Evolutionary conservation across 2,888 invertebrate genomes (phyloP), one percentile per base, ranked within the genome.

Genomic region (Clusia tigrina): DNA sequence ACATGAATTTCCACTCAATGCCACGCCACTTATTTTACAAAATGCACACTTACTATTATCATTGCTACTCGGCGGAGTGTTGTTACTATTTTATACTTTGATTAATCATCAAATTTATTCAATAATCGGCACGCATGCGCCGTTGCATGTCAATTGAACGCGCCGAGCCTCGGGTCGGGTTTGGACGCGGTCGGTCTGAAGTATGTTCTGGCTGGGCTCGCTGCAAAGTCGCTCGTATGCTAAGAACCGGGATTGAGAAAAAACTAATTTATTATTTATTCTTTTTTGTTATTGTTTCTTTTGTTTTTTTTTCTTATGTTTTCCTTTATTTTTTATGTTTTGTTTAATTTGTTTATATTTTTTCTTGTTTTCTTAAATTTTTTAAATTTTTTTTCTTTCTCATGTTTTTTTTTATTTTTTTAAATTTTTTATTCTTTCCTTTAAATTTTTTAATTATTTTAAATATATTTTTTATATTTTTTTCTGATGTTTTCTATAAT

Each of bases 101-200:
- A 60, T 60, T 54, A 54, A 60, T 60, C 54, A 54, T 60, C 22
- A 22, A 20, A 48, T 48, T 48, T 18, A 48, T 26, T 51, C 17
- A 10, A 58, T 9, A 48, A 24, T 2, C 18, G 15, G 54, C 2
- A 42, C 24, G 56, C 42, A 32, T 10, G 15, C 26, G 54, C 32
- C 32, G 15, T n/a, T 15, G 42, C 24, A 22, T 20, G 18, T 26
- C 55, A 55, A 42, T 57, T 42, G 24, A 46, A 57, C 46, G 22
- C 24, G 22, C 22, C 22, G 22, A 51, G n/a, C 6, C 6, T 12
- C 32, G 32, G 12, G 32, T 5, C 42, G n/a, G 15, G 42, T 42
- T 42, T 42, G 12, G n/a, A n/a, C n/a, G n/a, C n/a, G n/a, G n/a
- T n/a, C n/a, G n/a, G n/a, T n/a, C n/a, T n/a, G n/a, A n/a, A n/a